Evolutionary conservation across 2,888 invertebrate genomes (phyloP), one percentile per base, ranked within the genome.

Genomic region (Sepiola atlantica): DNA sequence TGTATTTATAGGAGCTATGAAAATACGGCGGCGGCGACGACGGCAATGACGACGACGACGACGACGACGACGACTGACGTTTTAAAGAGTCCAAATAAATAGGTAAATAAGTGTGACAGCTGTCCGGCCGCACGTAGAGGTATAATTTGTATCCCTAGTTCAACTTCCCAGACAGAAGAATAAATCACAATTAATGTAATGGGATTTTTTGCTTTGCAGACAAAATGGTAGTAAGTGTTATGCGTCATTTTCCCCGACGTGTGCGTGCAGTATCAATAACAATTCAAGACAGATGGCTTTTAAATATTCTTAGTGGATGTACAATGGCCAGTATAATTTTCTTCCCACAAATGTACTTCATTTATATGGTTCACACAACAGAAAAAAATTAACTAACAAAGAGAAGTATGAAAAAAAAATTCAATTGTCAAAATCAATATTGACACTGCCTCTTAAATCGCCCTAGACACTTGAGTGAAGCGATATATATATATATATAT

Each of bases 101-200:
- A 28, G 16, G 10, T 16, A 77, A 77, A 45, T 8, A 45, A n/a
- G n/a, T n/a, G 77, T n/a, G 77, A 18, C 77, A 77, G 77, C n/a
- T 77, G 77, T 77, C 77, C 77, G 77, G 77, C 16, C n/a, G n/a
- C n/a, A n/a, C 16, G 77, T 77, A 14, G 45, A 45, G 77, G 77
- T 77, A 16, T 77, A n/a, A n/a, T 77, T 32, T 32, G 8, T 77
- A 77, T 77, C 77, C n/a, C n/a, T n/a, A 77, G n/a, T 77, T 77
- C 32, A 16, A n/a, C n/a, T n/a, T 77, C n/a, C n/a, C 12, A 77
- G 14, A 77, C 77, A 14, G 77, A n/a, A 32, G 77, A 77, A 77
- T 77, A 77, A 77, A 77, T 77, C 77, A 77, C 77, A 77, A 77
- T 77, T 77, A 77, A 32, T 77, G n/a, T 77, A 21, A 77, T 77